Percentiles rank a stretch among this genome's conserved stretches.
phyloP scores from a whole-genome alignment of 2,888 invertebrate genomes.

The Chymomyza procnemis region DNA sequence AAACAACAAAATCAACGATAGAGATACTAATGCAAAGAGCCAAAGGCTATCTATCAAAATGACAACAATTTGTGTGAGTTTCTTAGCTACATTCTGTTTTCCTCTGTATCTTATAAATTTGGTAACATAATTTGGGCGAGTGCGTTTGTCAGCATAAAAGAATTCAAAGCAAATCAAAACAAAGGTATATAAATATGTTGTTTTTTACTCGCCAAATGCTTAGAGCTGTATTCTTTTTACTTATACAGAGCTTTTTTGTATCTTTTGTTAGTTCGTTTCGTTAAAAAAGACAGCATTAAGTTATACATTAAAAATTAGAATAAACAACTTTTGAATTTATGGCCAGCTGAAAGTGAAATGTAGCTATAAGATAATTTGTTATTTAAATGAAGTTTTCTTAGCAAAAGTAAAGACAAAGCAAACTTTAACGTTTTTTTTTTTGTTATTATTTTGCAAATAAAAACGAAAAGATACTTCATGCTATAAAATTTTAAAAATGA shows the following conservation, averaged over 20 bases:
- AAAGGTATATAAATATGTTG: neutral
- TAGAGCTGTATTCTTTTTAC: neutral
- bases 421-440: too few relatives aligned
- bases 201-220: neutral
- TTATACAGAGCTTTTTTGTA: neutral
- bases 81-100: neutral
- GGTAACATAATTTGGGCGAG: neutral
- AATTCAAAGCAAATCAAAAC: neutral
- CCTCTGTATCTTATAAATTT: neutral
- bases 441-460: neutral
- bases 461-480: neutral
- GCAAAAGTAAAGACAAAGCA: neutral
- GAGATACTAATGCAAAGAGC: slow-evolving; percentile 26
- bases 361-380: neutral
- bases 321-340: neutral
- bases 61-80: slow-evolving; percentile 43
- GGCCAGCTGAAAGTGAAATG: neutral
- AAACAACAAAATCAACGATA: slow-evolving; percentile 8
- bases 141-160: neutral
- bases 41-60: slow-evolving; percentile 49
- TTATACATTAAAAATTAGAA: neutral
- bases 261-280: neutral
- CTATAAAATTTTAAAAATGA: neutral
- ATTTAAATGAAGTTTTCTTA: neutral
- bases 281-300: neutral